Base-by-base conservation (phyloP, 2,888 invertebrate species). In the Portevinia maculata region DNA sequence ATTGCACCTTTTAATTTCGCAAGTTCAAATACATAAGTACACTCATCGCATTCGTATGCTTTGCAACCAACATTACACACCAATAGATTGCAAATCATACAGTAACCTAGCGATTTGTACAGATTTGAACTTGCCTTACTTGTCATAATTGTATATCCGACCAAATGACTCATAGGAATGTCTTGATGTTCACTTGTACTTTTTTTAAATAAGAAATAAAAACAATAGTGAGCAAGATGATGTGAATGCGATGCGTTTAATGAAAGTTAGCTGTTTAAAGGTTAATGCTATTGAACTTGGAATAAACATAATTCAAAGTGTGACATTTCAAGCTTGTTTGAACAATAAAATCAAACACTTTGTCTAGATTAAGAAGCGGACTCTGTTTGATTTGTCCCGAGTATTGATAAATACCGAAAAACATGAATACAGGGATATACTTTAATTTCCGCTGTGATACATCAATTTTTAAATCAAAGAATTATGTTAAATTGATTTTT, bases 141-240 rank as follows among this genome's bases (percentile, higher is more conserved):
- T 19, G 52, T n/a, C 34, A 17, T 13, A 53, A 5, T 34, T n/a
- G 37, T 19, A 55, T 55, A 37, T 37, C 21, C 13, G 39, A 55
- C 13, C n/a, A 39, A 55, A 55, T 39, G 55, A 55, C 39, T 55
- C 39, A 55, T 39, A 15, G 6, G 13, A n/a, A 21, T 24, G 13
- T 55, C 37, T 39, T 55, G 37, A 55, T 39, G 55, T 21, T 37
- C n/a, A 24, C 5, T 37, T 52, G 9, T 52, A 52, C 50, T 30
- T 55, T 21, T 24, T 55, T 55, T n/a, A n/a, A n/a, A n/a, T n/a
- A 39, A 21, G 24, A 9, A 39, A 39, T 55, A n/a, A n/a, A n/a
- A n/a, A n/a, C n/a, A n/a, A n/a, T n/a, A n/a, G n/a, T 24, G 24
- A 55, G 55, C 37, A 37, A 55, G 55, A 55, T 39, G 53, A 39